These are phyloP conservation scores for Emmelina monodactyla DNA, from an alignment of 2,888 invertebrate species.

Conservation along the genomic window DNA sequence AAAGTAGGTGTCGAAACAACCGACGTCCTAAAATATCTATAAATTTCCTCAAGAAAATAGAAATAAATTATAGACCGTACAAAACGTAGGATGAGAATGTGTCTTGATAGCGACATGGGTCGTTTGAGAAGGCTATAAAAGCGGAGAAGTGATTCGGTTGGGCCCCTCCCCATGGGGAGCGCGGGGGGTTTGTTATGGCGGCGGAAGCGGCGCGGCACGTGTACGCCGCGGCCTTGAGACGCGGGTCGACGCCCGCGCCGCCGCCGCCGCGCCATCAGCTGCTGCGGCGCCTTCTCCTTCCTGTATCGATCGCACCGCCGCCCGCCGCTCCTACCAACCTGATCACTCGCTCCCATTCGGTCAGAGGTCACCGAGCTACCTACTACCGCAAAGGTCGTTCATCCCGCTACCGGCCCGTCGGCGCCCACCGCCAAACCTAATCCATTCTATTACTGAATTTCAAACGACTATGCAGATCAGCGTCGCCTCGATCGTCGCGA, in stretches of 20 bases:
- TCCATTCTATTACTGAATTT: background rate
- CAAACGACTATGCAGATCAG: background rate
- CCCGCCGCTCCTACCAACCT: constrained; percentile 1
- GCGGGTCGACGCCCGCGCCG: constrained; percentile 48
- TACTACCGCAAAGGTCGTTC: constrained; percentile 21
- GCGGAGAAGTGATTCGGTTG: no score
- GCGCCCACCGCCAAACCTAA: background rate
- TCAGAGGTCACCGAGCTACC: constrained; percentile 27
- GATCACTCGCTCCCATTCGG: constrained; percentile 2
- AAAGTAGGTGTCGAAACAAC: no score
- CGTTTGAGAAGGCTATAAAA: no score
- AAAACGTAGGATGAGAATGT: no score
- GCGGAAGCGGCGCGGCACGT: constrained; percentile 57
- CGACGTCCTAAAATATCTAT: no score
- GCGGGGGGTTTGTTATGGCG: constrained; percentile 58
- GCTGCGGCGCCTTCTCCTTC: constrained; percentile 10
- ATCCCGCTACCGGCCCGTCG: constrained; percentile 1
- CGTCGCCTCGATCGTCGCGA: constrained; percentile 11
- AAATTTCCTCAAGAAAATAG: no score
- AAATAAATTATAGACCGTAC: no score
- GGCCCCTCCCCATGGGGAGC: constrained; percentile 38
- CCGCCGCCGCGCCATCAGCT: constrained; percentile 18
- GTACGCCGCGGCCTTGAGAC: constrained; percentile 60
- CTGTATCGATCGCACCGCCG: constrained; percentile 11
- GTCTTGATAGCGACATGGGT: no score